phyloP scores from a whole-genome alignment of 1,140 invertebrate genomes.

The Ctenoplectra terminalis region DNA sequence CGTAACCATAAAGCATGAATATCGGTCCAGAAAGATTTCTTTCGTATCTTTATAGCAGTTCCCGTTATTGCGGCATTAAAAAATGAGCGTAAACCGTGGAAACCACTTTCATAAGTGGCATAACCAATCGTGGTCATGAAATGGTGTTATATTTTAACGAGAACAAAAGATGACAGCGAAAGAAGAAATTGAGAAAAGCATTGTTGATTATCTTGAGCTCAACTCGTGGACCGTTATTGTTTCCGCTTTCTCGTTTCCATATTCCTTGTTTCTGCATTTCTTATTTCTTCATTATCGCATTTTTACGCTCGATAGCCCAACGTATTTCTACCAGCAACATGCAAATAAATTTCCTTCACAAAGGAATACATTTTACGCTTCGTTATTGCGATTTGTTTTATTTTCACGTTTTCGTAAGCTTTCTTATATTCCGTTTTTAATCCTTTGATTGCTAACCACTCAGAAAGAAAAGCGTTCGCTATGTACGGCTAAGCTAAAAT shows the following conservation, averaged over 20 bases:
- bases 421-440: too few relatives aligned
- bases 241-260: conserved; percentile 24
- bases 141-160: not conserved
- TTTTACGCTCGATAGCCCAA: conserved; percentile 11
- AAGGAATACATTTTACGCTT: conserved; percentile 15
- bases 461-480: too few relatives aligned
- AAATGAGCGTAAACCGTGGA: not conserved
- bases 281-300: conserved; percentile 6
- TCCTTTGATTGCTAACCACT: too few relatives aligned
- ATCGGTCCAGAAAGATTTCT: not conserved
- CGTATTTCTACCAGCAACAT: not conserved
- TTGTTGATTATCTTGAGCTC: conserved; percentile 5
- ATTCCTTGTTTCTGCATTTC: not conserved
- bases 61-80: not conserved
- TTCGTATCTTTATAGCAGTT: not conserved
- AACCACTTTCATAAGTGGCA: not conserved
- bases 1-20: not conserved
- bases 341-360: not conserved
- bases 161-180: not conserved
- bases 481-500: too few relatives aligned
- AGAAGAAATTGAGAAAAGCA: conserved; percentile 1
- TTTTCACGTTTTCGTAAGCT: too few relatives aligned
- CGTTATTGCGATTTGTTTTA: not conserved
- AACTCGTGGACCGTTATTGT: conserved; percentile 8
- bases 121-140: not conserved